Evolutionary conservation across 2,888 invertebrate genomes (phyloP), one percentile per base, ranked within the genome.

Genomic region (Scelioninae gen. 2): DNA sequence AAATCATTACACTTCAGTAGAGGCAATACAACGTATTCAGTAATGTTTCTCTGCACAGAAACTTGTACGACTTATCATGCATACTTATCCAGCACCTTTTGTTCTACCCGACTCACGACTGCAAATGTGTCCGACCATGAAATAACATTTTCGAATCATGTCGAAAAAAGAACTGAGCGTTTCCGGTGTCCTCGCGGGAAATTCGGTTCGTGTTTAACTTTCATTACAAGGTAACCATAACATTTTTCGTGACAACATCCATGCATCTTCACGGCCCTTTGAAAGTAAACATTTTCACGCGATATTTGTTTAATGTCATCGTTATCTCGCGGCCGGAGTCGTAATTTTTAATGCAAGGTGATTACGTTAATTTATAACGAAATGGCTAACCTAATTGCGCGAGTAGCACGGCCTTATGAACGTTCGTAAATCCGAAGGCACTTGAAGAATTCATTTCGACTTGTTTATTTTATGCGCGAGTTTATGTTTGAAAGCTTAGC

Each of bases 401-500:
- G 48, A 16, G 16, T 13, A 52, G 41, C 37, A 10, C 18, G 16
- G 28, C 13, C 60, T 55, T 45, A 52, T 15, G 50, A 58, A 22
- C 37, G 39, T 53, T 45, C 43, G 61, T 55, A 67, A 69, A 60
- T 68, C 53, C 63, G 22, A 61, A 50, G 48, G 58, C 53, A 57
- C 71, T 48, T 63, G 16, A 58, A 71, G 71, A 74, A 67, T 74
- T 74, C 71, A 74, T 71, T 71, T 67, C 45, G 16, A 60, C 63
- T 67, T 74, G 67, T 74, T 70, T 74, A 63, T 71, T 70, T 74
- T 71, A 70, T 64, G 64, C 58, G 61, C 57, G 57, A 63, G 65
- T 74, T 70, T 74, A 61, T 61, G 65, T 70, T 74, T 58, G 67
- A 74, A 70, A 70, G 74, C 74, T 70, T 70, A 67, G 57, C 53